phyloP scores from a whole-genome alignment of 2,113 vertebrate genomes.

The Lophotis ruficrista region DNA sequence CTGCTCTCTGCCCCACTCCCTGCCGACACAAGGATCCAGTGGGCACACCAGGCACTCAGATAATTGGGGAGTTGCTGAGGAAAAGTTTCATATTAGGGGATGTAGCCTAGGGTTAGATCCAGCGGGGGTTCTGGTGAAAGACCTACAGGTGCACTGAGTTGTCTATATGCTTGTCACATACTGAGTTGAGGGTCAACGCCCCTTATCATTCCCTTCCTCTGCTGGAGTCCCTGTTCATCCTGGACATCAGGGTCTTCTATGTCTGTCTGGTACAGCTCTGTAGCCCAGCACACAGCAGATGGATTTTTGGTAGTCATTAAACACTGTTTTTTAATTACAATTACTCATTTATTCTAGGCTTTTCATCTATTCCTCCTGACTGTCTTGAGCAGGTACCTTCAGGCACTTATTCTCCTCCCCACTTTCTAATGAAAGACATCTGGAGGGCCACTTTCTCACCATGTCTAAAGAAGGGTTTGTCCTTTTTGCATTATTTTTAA shows the following conservation, averaged over 20 bases:
- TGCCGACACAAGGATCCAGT: rapidly evolving
- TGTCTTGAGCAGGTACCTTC: not conserved
- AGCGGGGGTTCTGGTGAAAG: not conserved
- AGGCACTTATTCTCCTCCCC: not conserved
- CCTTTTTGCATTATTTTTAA: not conserved
- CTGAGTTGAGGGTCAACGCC: not conserved
- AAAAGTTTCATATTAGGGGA: not conserved
- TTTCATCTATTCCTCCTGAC: not conserved
- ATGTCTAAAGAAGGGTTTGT: not conserved
- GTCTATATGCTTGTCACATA: not conserved
- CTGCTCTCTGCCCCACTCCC: not conserved
- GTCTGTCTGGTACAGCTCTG: not conserved
- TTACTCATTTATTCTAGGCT: not conserved
- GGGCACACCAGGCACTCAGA: not conserved
- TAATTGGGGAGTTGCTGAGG: not conserved
- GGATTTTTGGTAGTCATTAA: not conserved
- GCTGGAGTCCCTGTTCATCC: not conserved
- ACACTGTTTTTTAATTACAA: not conserved
- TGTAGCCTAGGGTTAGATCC: not conserved
- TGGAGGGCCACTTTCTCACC: not conserved
- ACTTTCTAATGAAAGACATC: not conserved
- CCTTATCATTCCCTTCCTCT: not conserved
- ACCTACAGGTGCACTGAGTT: not conserved
- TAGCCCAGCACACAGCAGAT: not conserved
- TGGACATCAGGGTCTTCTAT: not conserved